Evolutionary conservation across 2,113 vertebrate genomes (phyloP).

Genomic region (Maccullochella peelii): DNA sequence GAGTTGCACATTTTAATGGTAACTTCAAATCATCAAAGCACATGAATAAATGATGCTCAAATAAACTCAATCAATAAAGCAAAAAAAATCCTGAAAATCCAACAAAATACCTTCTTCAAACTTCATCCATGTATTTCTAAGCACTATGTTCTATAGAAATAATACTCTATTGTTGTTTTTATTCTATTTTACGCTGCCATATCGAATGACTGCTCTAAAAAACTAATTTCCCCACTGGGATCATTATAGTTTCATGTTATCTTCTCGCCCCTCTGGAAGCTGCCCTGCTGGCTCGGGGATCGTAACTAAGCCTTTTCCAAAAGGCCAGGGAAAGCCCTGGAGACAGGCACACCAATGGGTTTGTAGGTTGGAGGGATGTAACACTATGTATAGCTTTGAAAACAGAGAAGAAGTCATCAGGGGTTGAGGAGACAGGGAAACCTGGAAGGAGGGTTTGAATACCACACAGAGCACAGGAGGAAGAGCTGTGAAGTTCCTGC

Average conservation of each 20-base stretch:
- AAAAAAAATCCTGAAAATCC: neutral
- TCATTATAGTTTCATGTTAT: conserved; percentile 36
- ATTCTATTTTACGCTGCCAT: neutral
- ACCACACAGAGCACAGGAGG: neutral
- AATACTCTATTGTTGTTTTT: neutral
- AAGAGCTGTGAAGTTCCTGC: no score
- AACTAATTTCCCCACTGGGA: conserved; percentile 27
- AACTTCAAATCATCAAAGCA: neutral
- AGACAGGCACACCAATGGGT: neutral
- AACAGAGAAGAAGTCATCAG: conserved; percentile 41
- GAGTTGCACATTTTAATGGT: neutral
- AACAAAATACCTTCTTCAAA: neutral
- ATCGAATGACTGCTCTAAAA: neutral
- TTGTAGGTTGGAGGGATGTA: neutral
- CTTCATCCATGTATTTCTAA: neutral
- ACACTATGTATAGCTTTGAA: conserved; percentile 63
- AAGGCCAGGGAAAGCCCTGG: conserved; percentile 43
- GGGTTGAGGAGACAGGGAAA: neutral
- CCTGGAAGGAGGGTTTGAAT: conserved; percentile 31
- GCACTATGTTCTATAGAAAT: neutral
- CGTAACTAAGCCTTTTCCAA: neutral
- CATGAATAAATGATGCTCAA: neutral
- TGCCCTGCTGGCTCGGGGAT: neutral
- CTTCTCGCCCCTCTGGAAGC: neutral
- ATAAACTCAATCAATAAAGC: neutral